These are phyloP conservation scores for Clupea harengus DNA, from an alignment of 2,113 vertebrate species.

Conservation along the genomic window DNA sequence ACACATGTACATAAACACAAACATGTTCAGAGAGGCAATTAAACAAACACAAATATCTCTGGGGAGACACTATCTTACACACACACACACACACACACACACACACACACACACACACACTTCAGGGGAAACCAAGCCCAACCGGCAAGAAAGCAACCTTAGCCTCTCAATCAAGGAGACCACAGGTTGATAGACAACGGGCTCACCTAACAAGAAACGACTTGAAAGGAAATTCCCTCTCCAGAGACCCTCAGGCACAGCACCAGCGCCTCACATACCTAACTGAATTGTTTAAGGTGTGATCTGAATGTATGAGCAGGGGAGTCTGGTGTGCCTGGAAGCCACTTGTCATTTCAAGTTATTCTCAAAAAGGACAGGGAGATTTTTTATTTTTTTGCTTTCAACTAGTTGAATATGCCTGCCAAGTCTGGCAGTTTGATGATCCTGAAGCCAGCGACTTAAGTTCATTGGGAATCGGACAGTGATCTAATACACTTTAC, in stretches of 20 bases:
- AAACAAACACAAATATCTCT: neutral
- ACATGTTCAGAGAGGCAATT: neutral
- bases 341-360: conserved; percentile 34
- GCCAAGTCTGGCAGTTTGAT: conserved; percentile 20
- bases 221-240: neutral
- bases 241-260: neutral
- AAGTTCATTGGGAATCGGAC: conserved; percentile 30
- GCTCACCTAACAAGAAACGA: neutral
- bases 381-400: neutral
- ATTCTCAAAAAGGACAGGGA: neutral
- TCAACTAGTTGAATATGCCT: conserved; percentile 19
- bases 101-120: neutral
- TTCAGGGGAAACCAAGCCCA: too few relatives aligned
- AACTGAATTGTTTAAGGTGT: conserved; percentile 27
- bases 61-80: neutral
- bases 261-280: neutral
- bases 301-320: conserved; percentile 23
- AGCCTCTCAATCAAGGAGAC: neutral
- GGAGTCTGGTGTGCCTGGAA: conserved; percentile 1
- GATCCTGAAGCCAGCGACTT: conserved; percentile 15
- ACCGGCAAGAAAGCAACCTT: too few relatives aligned
- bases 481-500: neutral
- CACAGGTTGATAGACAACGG: neutral
- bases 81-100: neutral
- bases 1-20: neutral